A percentile compares a stretch with the other conserved stretches of the same genome.
Conservation (phyloP, 2,113 vertebrate genomes). For the Ptyas mucosa region DNA sequence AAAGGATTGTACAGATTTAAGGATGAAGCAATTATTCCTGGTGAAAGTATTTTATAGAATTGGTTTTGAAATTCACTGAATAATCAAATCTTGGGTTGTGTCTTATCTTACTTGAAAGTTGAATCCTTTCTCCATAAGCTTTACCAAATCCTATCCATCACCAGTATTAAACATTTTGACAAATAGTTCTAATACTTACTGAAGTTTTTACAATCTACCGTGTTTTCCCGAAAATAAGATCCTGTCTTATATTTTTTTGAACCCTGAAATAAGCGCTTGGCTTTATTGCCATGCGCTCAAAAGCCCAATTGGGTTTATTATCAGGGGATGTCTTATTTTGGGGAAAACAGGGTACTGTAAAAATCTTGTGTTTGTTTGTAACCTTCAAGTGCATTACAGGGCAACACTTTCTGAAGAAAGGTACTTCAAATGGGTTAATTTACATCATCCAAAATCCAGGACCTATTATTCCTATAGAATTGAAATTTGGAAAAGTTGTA, state of each 20-base stretch:
- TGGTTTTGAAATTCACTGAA: not conserved
- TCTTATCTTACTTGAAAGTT: not conserved
- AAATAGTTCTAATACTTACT: not conserved
- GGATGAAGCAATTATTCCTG: not conserved
- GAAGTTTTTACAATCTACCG: not conserved
- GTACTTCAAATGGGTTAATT: not conserved
- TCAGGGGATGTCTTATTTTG: too few species aligned
- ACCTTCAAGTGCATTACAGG: not conserved
- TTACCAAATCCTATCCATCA: not conserved
- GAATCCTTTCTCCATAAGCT: not conserved
- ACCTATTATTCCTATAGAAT: not conserved
- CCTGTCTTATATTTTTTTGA: too few species aligned
- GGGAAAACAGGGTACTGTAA: not conserved
- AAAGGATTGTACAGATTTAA: too few species aligned
- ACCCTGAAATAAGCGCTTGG: too few species aligned
- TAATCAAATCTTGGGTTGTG: not conserved
- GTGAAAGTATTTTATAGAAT: not conserved
- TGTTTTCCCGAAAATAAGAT: too few species aligned
- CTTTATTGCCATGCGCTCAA: too few species aligned
- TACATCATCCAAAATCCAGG: not conserved
- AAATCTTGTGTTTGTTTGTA: not conserved
- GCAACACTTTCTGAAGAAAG: not conserved
- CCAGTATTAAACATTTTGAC: not conserved
- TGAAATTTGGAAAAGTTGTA: not conserved
- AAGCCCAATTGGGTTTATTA: too few species aligned